Base-by-base conservation (phyloP, 2,888 invertebrate species). In the Plagodis pulveraria region DNA sequence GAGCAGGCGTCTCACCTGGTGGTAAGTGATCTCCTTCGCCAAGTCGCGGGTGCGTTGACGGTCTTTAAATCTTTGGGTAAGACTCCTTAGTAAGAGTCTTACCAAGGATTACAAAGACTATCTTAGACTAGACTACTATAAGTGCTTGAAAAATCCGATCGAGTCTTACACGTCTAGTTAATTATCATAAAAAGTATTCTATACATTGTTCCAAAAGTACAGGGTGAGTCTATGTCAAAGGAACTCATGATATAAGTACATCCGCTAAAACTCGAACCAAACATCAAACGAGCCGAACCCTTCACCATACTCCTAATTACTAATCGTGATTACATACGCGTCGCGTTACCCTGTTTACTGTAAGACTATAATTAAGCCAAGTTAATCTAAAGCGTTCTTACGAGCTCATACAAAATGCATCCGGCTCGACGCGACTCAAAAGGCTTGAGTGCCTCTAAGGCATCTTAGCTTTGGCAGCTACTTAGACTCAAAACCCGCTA, bases 331-430 rank as follows among this genome's bases (percentile, higher is more conserved):
- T 87, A 87, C 84, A 84, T 74, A 83, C 84, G 80, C 80, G 78
- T 76, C 74, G 59, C 70, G 74, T 76, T 74, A 72, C 78, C 67
- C 64, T 87, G 84, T 89, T 89, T 89, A 80, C 86, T 80, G 78
- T 81, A 77, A 54, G 59, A 83, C 82, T 83, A 83, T 90, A 90
- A 91, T 91, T 90, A 89, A 87, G 83, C 80, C 82, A 82, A 84
- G 84, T 87, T 88, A 88, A 90, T 89, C 87, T 87, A 79, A 84
- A 87, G 73, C 80, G 83, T 81, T 85, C 74, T 73, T 56, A 71
- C 65, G 64, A 71, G 78, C 86, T 91, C 87, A 89, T 90, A 86
- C 84, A 89, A 90, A 88, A 91, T 90, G 87, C 87, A 91, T 81
- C 78, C 60, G 60, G 52, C 52, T 56, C 60, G 49, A 45, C 69